Base-by-base conservation (phyloP, 2,888 invertebrate genomes). In the Pelosia muscerda region DNA sequence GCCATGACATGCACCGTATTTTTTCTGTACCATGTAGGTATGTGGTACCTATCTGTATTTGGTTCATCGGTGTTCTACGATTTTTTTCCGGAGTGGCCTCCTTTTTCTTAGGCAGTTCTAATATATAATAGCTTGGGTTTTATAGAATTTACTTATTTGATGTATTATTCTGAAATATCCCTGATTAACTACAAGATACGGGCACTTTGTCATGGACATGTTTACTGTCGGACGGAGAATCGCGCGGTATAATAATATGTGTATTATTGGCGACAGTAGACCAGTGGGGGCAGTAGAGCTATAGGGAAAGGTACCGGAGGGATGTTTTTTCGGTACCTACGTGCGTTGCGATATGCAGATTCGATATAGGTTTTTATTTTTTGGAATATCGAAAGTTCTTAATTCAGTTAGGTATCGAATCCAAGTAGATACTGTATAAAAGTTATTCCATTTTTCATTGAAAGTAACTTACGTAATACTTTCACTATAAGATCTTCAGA, bases 1-100 rank as follows among this genome's bases (percentile, higher is more conserved):
- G 85, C 88, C 88, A 81, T 87, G 83, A 85, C 85, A 73, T 56
- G n/a, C 55, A 62, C 31, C 63, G 69, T 78, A 73, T 83, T 79
- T 78, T 75, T 83, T 82, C 74, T 81, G 69, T 78, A 70, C 60
- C 13, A 34, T 76, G 28, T 38, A 34, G 75, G 28, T 38, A 42
- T 54, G 34, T 38, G 38, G 22, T 63, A 56, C 28, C 26, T 61
- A 25, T 28, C 11, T 23, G n/a, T 55, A 42, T 53, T 58, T 49
- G 31, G 49, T 53, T 65, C 31, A 63, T 31, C 15, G 15, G 15
- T 62, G 5, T 53, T 31, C 9, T 23, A 22, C 9, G 2, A 5
- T 13, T 11, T 2, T n/a, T 28, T 25, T 49, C 28, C 10, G 23
- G 13, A n/a, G n/a, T 19, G 49, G 9, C 19, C n/a, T 49, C 19